Base-by-base conservation (phyloP, 2,888 invertebrate species). In the Disparrhopalites patrizii region DNA sequence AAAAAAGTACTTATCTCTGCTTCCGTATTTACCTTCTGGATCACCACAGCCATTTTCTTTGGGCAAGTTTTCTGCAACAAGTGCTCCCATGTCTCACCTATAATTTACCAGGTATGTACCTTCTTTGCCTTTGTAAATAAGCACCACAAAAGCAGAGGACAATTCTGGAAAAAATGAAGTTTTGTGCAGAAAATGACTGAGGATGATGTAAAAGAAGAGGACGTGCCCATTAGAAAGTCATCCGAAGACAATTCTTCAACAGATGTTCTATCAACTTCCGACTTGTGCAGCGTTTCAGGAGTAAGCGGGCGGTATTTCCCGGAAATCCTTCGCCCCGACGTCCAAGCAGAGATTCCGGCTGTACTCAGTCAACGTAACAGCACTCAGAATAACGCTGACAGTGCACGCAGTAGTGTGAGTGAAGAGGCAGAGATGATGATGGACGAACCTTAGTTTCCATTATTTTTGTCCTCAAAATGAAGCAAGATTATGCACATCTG, bases 21-120 rank as follows among this genome's bases (percentile, higher is more conserved):
- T 73, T 80, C 82, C 20, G 75, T 81, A 20, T 83, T 87, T 51
- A 85, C 88, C 43, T 80, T 90, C 25, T 85, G 87, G 69, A 82
- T 90, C 76, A 87, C 88, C 0, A 82, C 90, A 3, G 74, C 81
- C 3, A 77, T 82, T 30, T 81, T 83, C 67, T 76, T 81, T 63
- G 81, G 81, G 3, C 80, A 83, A 68, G 78, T 82, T 63, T 81
- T 81, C 75, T 81, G 83, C 72, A 81, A 82, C 60, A 81, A 81
- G 78, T 83, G 82, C 76, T 79, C 80, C 68, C 79, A 80, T 38
- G 78, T 82, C 71, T 80, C 80, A 70, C 81, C 81, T 5, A 79
- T 81, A 57, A 76, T 76, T 62, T 80, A 80, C 27, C 60, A 60
- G 60, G 50, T 50, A 47, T 47, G 23, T 20, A n/a, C n/a, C n/a